Percentiles rank a stretch among this genome's conserved stretches.
Conservation (phyloP, 2,797 vertebrate species). For the Anolis apletophallus region DNA sequence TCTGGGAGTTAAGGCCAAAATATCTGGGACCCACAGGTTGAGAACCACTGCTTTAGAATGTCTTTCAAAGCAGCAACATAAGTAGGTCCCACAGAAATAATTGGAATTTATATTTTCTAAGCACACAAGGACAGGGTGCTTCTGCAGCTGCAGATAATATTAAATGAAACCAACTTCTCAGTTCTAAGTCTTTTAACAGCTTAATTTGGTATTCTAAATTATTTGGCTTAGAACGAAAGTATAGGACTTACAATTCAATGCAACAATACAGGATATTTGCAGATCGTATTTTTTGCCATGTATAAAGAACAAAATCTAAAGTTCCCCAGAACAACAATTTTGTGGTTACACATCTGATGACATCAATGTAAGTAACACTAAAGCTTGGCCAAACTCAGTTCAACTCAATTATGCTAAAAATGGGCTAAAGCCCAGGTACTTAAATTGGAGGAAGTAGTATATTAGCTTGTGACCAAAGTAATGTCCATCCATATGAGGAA, state of each 20-base stretch:
- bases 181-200: background rate
- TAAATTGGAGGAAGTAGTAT: background rate
- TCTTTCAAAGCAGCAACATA: background rate
- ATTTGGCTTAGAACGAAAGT: background rate
- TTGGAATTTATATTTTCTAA: background rate
- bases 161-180: background rate
- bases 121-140: background rate
- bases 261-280: background rate
- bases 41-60: no score
- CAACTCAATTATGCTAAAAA: background rate
- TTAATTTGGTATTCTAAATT: background rate
- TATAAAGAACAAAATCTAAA: background rate
- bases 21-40: no score
- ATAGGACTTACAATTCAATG: background rate
- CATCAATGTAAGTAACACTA: background rate
- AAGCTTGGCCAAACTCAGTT: background rate
- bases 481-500: background rate
- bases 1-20: no score
- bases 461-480: background rate
- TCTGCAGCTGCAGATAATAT: background rate
- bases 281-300: background rate
- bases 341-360: background rate
- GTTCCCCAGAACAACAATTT: background rate
- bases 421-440: background rate
- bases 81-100: background rate